Evolutionary conservation across 2,113 vertebrate species (phyloP).

Genomic region (Pterophyllum scalare): DNA sequence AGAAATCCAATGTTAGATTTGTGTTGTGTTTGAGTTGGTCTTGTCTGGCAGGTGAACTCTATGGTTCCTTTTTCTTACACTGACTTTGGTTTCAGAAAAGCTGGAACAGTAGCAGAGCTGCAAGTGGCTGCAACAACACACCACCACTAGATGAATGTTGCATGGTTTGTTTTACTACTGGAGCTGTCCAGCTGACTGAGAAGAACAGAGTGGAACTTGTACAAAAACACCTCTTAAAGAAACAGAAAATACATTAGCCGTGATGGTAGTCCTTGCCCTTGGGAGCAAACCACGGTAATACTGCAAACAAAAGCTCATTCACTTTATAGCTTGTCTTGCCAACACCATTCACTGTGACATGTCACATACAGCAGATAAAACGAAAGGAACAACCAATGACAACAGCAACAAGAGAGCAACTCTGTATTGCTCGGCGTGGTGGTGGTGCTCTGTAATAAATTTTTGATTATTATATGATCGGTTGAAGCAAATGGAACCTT

Average conservation of each 20-base stretch:
- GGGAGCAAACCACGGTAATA: conserved; percentile 6
- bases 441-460: conserved; percentile 17
- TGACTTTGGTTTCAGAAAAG: conserved; percentile 18
- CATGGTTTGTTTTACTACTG: conserved; percentile 28
- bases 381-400: background rate
- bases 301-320: conserved; percentile 44
- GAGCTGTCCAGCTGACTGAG: conserved; percentile 28
- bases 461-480: background rate
- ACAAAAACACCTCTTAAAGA: conserved; percentile 22
- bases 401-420: background rate
- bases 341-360: background rate
- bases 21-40: background rate
- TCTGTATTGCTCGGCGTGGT: background rate
- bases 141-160: conserved; percentile 32
- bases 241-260: conserved; percentile 3
- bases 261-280: conserved; percentile 11
- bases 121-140: conserved; percentile 19
- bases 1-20: background rate
- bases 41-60: conserved; percentile 1
- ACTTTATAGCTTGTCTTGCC: conserved; percentile 21
- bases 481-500: background rate
- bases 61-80: background rate
- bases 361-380: conserved; percentile 1
- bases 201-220: conserved; percentile 1
- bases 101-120: conserved; percentile 9